Percentiles rank a stretch among this genome's conserved stretches.
Conservation (phyloP, 2,797 vertebrate genomes). For the Hoplostethus atlanticus region DNA sequence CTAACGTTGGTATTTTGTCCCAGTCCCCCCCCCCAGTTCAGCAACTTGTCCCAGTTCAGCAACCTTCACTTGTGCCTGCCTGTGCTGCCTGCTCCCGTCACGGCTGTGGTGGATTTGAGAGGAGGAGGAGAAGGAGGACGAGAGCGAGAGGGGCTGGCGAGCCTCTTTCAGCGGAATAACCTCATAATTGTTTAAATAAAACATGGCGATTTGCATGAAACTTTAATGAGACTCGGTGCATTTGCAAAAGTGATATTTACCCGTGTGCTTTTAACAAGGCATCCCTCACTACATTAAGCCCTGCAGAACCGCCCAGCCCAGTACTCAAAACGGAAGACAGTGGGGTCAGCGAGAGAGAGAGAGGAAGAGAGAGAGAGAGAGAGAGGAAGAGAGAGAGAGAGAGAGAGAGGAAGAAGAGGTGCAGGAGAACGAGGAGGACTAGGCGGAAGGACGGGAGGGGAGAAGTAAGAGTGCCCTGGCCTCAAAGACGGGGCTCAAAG, state of each 20-base stretch:
- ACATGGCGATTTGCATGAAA: constrained; percentile 81
- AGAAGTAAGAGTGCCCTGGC: constrained; percentile 29
- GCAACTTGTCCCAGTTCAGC: background rate
- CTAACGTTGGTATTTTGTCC: constrained; percentile 47
- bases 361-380: background rate
- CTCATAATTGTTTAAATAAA: constrained; percentile 87
- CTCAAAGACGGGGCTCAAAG: constrained; percentile 8
- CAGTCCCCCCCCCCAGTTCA: constrained; percentile 19
- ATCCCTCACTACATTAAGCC: constrained; percentile 69
- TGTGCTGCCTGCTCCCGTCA: background rate
- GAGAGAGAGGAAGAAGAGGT: background rate
- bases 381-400: background rate
- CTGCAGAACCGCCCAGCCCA: constrained; percentile 45
- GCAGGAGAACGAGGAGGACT: background rate
- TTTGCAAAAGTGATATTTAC: constrained; percentile 79
- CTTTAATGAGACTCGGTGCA: constrained; percentile 80
- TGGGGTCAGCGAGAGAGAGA: constrained; percentile 11
- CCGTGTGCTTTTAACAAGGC: constrained; percentile 78
- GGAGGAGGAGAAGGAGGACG: constrained; percentile 35
- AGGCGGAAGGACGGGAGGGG: background rate
- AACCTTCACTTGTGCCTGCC: constrained; percentile 14
- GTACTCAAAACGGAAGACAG: constrained; percentile 38
- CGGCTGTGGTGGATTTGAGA: constrained; percentile 48
- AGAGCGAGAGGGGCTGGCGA: constrained; percentile 30
- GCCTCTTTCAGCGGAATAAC: constrained; percentile 73